Conservation (phyloP, 2,113 vertebrate genomes). For the Malurus melanocephalus region DNA sequence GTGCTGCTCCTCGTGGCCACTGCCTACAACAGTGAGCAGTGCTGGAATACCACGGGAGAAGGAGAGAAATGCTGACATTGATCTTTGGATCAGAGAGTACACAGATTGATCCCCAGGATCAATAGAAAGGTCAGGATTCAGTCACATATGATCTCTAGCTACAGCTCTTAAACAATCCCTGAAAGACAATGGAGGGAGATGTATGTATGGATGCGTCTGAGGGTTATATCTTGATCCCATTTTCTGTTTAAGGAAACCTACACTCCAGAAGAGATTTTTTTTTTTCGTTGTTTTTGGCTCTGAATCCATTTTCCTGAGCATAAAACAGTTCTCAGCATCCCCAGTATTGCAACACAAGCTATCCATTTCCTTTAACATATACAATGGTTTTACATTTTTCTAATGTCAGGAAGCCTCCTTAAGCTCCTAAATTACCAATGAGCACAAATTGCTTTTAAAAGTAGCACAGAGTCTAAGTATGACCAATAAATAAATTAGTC, state of each 20-base stretch:
- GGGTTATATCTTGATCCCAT: neutral
- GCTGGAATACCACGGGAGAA: neutral
- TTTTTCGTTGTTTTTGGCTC: neutral
- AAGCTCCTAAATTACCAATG: neutral
- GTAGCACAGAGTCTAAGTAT: neutral
- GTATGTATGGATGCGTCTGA: neutral
- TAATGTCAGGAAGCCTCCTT: neutral
- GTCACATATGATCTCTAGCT: neutral
- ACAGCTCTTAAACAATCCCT: neutral
- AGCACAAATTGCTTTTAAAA: neutral
- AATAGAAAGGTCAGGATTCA: slow-evolving; percentile 15
- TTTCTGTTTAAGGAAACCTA: neutral
- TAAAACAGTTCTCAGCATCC: neutral
- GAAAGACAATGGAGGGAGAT: neutral
- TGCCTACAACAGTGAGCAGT: neutral
- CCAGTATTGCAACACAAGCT: neutral
- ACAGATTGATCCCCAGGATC: slow-evolving; percentile 5
- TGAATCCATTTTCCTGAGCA: neutral
- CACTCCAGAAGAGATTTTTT: neutral
- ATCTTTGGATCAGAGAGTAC: neutral
- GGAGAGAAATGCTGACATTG: neutral
- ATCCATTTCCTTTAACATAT: neutral
- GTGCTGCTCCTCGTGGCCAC: neutral
- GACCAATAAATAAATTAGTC: neutral
- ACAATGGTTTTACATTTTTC: neutral